Evolutionary conservation across 1,140 invertebrate genomes (phyloP).

Genomic region (Lycorma delicatula): DNA sequence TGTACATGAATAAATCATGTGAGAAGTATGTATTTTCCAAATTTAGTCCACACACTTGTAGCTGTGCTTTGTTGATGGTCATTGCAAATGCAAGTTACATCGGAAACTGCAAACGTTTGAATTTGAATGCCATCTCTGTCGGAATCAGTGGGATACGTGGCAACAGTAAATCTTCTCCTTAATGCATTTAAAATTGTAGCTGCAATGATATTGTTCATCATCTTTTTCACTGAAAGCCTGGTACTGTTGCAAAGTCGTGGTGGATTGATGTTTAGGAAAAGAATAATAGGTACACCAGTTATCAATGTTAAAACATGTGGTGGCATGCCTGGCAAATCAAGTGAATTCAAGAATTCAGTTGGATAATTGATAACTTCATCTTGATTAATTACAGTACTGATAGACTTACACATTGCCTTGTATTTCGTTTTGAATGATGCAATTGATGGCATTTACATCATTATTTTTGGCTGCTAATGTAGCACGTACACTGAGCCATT

Average conservation of each 20-base stretch:
- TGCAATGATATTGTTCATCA: conserved; percentile 33
- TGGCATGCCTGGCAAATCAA: conserved; percentile 34
- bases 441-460: conserved; percentile 36
- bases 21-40: conserved; percentile 28
- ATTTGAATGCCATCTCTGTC: conserved; percentile 7
- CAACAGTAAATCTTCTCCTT: conserved; percentile 6
- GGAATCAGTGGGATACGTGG: conserved; percentile 11
- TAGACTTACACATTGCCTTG: conserved; percentile 26
- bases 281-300: conserved; percentile 35
- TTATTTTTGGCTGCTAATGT: too few relatives aligned
- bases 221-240: conserved; percentile 35
- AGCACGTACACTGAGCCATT: too few relatives aligned
- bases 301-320: conserved; percentile 34
- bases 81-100: conserved; percentile 38
- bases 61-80: conserved; percentile 38
- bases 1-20: conserved; percentile 22
- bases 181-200: conserved; percentile 6
- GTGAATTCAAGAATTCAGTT: conserved; percentile 32
- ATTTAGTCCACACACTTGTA: conserved; percentile 18
- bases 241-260: conserved; percentile 40
- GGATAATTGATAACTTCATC: conserved; percentile 33
- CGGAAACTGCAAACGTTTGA: conserved; percentile 31
- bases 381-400: conserved; percentile 31
- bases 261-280: conserved; percentile 35
- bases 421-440: conserved; percentile 21